A percentile compares a stretch with the other conserved stretches of the same genome.
These are phyloP conservation scores for Crocallis elinguaria DNA, from an alignment of 2,888 invertebrate species.

Conservation along the genomic window DNA sequence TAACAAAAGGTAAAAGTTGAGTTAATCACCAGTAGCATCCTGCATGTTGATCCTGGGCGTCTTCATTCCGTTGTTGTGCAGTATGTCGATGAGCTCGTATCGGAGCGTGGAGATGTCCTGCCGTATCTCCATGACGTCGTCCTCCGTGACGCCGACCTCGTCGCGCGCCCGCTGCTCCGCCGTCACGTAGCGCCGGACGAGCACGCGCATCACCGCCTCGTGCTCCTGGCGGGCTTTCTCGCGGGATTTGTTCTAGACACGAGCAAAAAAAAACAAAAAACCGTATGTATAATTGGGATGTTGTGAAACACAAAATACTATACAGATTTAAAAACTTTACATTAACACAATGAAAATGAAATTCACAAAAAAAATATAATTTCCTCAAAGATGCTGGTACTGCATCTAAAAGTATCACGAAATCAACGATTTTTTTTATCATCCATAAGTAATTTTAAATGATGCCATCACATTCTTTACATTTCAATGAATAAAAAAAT, in stretches of 20 bases:
- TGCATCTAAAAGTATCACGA: too few species aligned
- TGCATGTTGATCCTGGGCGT: slow-evolving; percentile 89
- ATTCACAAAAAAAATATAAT: too few species aligned
- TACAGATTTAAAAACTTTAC: too few species aligned
- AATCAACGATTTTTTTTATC: too few species aligned
- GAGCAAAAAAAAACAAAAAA: too few species aligned
- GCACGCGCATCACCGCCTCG: slow-evolving; percentile 93
- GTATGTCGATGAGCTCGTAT: slow-evolving; percentile 96
- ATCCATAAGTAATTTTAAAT: too few species aligned
- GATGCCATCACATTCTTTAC: too few species aligned
- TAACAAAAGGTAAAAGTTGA: neutral
- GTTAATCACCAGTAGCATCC: slow-evolving; percentile 85
- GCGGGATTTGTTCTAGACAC: slow-evolving; percentile 89
- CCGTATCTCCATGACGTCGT: slow-evolving; percentile 98
- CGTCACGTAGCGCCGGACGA: slow-evolving; percentile 96
- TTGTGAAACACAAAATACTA: too few species aligned
- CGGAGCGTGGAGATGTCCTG: slow-evolving; percentile 98
- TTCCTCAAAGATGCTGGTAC: too few species aligned
- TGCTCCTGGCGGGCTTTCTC: slow-evolving; percentile 89
- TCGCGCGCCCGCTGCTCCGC: slow-evolving; percentile 95
- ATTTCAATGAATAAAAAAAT: too few species aligned
- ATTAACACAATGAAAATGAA: too few species aligned
- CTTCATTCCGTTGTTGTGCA: slow-evolving; percentile 94
- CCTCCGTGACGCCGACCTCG: slow-evolving; percentile 96
- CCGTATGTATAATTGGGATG: too few species aligned